phyloP scores from a whole-genome alignment of 2,888 invertebrate genomes.

The Latrodectus elegans region DNA sequence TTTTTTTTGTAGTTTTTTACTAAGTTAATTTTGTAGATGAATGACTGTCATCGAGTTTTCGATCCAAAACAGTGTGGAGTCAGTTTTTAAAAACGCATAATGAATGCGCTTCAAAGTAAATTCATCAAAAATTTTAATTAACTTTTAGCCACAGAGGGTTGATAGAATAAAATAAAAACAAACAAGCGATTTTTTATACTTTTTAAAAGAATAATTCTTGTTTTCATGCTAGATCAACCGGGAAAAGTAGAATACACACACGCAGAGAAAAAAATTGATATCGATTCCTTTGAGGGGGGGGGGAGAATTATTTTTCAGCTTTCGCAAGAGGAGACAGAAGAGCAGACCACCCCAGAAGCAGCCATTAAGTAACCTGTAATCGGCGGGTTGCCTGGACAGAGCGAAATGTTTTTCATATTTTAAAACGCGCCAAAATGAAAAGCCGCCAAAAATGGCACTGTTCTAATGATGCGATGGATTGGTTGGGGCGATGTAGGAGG shows the following conservation, averaged over 20 bases:
- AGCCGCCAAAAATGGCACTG: slow-evolving; percentile 48
- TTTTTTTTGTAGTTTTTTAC: too few species aligned
- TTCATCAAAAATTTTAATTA: slow-evolving; percentile 9
- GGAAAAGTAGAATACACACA: neutral
- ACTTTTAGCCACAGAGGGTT: neutral
- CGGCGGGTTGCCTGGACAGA: slow-evolving; percentile 28
- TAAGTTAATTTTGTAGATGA: too few species aligned
- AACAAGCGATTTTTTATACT: neutral
- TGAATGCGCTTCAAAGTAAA: too few species aligned
- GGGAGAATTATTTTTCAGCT: slow-evolving; percentile 17
- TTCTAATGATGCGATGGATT: slow-evolving; percentile 50
- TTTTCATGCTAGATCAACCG: slow-evolving; percentile 6
- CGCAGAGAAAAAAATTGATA: neutral
- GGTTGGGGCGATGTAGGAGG: neutral
- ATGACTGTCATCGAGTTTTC: too few species aligned
- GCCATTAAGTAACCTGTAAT: slow-evolving; percentile 47
- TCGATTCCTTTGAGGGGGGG: slow-evolving; percentile 23
- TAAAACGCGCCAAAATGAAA: slow-evolving; percentile 15
- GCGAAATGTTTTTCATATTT: slow-evolving; percentile 1
- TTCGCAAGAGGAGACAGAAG: slow-evolving; percentile 13
- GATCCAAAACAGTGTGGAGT: too few species aligned
- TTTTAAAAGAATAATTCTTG: neutral
- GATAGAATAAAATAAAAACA: neutral
- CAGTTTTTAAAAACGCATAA: too few species aligned
- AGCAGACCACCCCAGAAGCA: slow-evolving; percentile 48